These are phyloP conservation scores for Sapajus apella DNA, from an alignment of 2,113 vertebrate genomes.

Conservation along the genomic window DNA sequence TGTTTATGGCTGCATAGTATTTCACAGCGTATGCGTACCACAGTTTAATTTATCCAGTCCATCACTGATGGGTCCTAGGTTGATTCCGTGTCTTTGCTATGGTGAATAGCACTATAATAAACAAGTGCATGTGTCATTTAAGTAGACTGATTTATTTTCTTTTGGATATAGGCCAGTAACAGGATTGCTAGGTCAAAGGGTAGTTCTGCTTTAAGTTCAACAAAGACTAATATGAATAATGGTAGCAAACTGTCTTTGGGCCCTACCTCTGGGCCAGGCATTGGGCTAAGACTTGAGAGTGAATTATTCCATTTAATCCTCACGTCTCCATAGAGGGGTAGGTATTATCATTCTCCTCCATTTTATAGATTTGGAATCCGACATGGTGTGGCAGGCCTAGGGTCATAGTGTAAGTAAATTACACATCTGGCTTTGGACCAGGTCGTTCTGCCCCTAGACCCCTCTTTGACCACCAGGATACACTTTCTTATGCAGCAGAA, in stretches of 20 bases:
- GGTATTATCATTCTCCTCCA: background rate
- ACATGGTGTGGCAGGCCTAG: background rate
- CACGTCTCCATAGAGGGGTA: background rate
- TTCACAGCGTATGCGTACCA: no score
- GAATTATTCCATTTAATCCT: background rate
- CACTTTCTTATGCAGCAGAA: accelerated
- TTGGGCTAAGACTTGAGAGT: background rate
- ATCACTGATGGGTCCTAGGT: no score
- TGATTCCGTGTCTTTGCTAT: no score
- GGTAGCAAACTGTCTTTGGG: background rate
- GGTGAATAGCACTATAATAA: no score
- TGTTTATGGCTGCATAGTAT: no score
- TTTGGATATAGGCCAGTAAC: no score
- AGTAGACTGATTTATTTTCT: no score
- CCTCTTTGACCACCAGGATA: background rate
- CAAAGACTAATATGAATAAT: background rate
- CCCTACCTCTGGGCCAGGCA: background rate
- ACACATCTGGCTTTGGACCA: background rate
- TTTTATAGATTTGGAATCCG: background rate
- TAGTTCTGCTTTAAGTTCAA: background rate
- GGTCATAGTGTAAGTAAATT: accelerated
- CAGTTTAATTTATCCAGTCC: no score
- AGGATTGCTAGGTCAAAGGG: no score
- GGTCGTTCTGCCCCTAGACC: background rate
- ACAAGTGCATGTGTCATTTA: no score